A percentile compares a stretch with the other conserved stretches of the same genome.
These are phyloP conservation scores for Phasia obesa DNA, from an alignment of 2,888 invertebrate species.

Conservation along the genomic window DNA sequence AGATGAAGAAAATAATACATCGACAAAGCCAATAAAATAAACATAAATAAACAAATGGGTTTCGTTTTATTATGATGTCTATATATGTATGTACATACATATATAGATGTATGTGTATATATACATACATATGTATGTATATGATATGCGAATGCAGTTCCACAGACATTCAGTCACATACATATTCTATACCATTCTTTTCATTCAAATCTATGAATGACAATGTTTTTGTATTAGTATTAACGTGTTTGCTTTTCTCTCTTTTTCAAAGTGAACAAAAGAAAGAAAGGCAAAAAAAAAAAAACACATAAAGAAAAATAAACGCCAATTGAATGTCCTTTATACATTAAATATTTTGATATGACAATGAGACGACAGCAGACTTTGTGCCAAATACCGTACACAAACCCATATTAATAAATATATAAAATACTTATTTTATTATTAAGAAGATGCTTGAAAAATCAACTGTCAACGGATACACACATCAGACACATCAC, in stretches of 20 bases:
- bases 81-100: not conserved
- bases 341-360: conserved; percentile 66
- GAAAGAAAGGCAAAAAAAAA: not conserved
- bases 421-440: conserved; percentile 63
- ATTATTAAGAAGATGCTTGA: conserved; percentile 61
- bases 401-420: conserved; percentile 32
- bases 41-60: conserved; percentile 62
- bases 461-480: conserved; percentile 63
- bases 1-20: conserved; percentile 42
- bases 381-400: conserved; percentile 49
- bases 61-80: conserved; percentile 42
- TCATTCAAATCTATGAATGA: conserved; percentile 49
- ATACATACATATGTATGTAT: not conserved
- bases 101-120: not conserved
- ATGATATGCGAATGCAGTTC: not conserved
- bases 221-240: conserved; percentile 26
- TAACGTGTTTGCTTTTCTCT: conserved; percentile 38
- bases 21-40: conserved; percentile 66
- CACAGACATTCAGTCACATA: not conserved
- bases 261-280: conserved; percentile 13
- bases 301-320: conserved; percentile 16
- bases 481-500: conserved; percentile 20
- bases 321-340: conserved; percentile 70
- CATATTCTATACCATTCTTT: conserved; percentile 14
- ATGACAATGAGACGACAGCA: conserved; percentile 69